Evolutionary conservation across 2,113 vertebrate genomes (phyloP).

Genomic region (Edolisoma coerulescens): DNA sequence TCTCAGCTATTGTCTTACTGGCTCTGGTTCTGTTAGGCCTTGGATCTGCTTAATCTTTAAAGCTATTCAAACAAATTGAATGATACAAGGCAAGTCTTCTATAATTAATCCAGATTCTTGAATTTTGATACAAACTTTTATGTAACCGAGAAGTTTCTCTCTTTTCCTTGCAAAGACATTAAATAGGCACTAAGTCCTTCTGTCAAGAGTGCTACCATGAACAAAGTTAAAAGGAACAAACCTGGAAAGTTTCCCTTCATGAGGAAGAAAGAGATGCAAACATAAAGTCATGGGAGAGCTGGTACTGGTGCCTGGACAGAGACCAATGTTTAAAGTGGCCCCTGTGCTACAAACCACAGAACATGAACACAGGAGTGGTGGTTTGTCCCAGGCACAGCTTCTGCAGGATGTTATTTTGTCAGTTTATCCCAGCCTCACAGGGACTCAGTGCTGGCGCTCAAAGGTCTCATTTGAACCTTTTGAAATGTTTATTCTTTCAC

Average conservation of each 20-base stretch:
- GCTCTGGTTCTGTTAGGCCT: slow-evolving; percentile 57
- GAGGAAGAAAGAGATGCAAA: not conserved
- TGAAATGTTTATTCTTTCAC: not conserved
- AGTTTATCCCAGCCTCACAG: not conserved
- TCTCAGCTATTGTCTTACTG: slow-evolving; percentile 65
- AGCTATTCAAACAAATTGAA: slow-evolving; percentile 58
- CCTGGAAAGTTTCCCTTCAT: not conserved
- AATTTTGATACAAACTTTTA: slow-evolving; percentile 65
- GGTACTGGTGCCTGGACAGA: not conserved
- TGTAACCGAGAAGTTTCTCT: slow-evolving; percentile 44
- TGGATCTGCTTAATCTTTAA: slow-evolving; percentile 66
- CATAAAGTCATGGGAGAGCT: slow-evolving; percentile 1
- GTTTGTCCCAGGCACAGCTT: not conserved
- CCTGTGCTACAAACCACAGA: not conserved
- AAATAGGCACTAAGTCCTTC: slow-evolving; percentile 45
- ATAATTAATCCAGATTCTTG: slow-evolving; percentile 58
- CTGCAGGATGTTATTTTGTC: not conserved
- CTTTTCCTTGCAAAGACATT: slow-evolving; percentile 31
- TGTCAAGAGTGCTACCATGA: not conserved
- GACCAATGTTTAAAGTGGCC: not conserved
- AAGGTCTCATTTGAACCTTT: not conserved
- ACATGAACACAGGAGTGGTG: not conserved
- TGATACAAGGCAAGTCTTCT: slow-evolving; percentile 28
- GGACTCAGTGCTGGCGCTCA: not conserved
- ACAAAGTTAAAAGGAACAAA: slow-evolving; percentile 26